Conservation (phyloP, 2,888 invertebrate genomes). For the Cacoxenus indagator region DNA sequence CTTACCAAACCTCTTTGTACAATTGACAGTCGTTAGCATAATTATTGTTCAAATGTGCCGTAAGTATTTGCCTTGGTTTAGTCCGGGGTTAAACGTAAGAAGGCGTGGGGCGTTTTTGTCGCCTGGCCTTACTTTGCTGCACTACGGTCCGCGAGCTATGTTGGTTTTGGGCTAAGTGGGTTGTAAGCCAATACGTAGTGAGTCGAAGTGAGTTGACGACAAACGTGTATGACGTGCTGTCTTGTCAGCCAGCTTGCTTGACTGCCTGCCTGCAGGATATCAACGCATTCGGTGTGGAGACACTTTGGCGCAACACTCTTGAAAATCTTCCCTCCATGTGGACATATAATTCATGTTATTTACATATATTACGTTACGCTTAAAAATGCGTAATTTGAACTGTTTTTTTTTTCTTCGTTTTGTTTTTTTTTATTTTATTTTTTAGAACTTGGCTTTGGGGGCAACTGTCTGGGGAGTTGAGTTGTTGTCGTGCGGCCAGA, state of each 20-base stretch:
- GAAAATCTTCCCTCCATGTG: not conserved
- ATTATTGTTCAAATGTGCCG: slow-evolving; percentile 43
- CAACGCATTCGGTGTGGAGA: not conserved
- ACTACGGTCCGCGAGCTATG: too few relatives aligned
- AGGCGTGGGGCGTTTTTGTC: not conserved
- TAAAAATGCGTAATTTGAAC: slow-evolving; percentile 18
- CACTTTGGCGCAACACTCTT: slow-evolving; percentile 8
- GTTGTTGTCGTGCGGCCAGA: not conserved
- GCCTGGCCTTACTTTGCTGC: not conserved
- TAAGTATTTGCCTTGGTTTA: not conserved
- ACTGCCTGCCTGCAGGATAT: not conserved
- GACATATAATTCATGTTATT: slow-evolving; percentile 20
- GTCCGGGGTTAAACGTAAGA: not conserved
- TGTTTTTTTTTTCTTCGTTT: not conserved
- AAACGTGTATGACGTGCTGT: not conserved
- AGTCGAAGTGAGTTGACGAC: not conserved
- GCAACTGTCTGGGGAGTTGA: not conserved
- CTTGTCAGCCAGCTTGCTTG: not conserved
- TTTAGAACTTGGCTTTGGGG: not conserved
- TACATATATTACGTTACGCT: slow-evolving; percentile 15
- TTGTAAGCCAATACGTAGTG: not conserved
- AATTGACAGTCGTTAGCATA: slow-evolving; percentile 65
- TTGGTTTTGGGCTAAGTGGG: not conserved
- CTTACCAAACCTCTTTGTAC: slow-evolving; percentile 14
- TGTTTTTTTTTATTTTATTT: not conserved